phyloP scores from a whole-genome alignment of 2,888 invertebrate species.

The Cremastobaeus sp. region DNA sequence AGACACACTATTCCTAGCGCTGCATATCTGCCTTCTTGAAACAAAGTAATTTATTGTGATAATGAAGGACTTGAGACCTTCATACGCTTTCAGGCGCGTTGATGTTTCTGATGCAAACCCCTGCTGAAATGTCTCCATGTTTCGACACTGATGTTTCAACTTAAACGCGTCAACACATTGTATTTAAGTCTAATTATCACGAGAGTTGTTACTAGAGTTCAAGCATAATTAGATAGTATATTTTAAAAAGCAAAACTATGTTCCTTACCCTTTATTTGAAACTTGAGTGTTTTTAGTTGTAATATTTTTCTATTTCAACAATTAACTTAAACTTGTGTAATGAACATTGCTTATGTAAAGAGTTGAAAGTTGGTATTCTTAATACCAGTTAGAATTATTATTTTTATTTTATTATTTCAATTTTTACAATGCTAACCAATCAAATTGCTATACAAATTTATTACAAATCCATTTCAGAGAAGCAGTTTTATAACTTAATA shows the following conservation, averaged over 20 bases:
- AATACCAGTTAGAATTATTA: too few species aligned
- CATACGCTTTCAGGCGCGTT: slow-evolving; percentile 50
- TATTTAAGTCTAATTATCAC: slow-evolving; percentile 42
- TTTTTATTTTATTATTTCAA: too few species aligned
- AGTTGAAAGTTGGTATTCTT: too few species aligned
- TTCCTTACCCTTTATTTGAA: slow-evolving; percentile 3
- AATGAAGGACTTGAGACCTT: slow-evolving; percentile 56
- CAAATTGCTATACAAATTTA: too few species aligned
- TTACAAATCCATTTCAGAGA: too few species aligned
- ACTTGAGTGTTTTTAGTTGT: slow-evolving; percentile 1
- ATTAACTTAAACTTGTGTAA: too few species aligned
- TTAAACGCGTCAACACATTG: slow-evolving; percentile 53
- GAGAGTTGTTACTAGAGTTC: slow-evolving; percentile 41
- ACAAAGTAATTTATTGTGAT: slow-evolving; percentile 53
- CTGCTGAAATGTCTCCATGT: slow-evolving; percentile 35
- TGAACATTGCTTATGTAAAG: too few species aligned
- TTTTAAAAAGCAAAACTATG: slow-evolving; percentile 11
- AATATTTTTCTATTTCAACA: neutral
- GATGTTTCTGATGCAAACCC: slow-evolving; percentile 40
- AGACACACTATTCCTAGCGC: slow-evolving; percentile 38
- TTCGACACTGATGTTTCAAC: slow-evolving; percentile 50
- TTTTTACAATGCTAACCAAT: too few species aligned
- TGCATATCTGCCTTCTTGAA: slow-evolving; percentile 42
- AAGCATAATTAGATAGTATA: slow-evolving; percentile 26
- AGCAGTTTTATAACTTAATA: too few species aligned